Base-by-base conservation (phyloP, 1,140 invertebrate genomes). In the Oryzaephilus surinamensis region DNA sequence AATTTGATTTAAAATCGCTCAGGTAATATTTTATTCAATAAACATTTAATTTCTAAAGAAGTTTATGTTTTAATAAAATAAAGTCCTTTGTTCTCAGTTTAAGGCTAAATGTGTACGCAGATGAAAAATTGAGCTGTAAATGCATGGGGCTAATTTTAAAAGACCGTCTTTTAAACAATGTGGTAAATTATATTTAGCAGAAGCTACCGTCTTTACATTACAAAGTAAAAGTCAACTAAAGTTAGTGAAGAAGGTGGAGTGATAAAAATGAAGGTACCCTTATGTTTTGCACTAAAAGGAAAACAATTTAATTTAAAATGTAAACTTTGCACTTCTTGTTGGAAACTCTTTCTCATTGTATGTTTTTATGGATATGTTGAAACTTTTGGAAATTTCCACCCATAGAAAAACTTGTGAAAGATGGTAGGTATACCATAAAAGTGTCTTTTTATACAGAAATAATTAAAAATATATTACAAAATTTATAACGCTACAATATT, bases 281-380 rank as follows among this genome's bases (percentile, higher is more conserved):
- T 14, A 31, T 31, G 30, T 11, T 17, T 31, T 31, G 11, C 11
- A 11, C 30, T 31, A n/a, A 15, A 31, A 17, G 30, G 30, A 31
- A 31, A n/a, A n/a, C 30, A 15, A 31, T 31, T 31, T 31, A 31
- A 31, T 31, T 31, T 31, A 31, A 17, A 31, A 31, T 31, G 30
- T 13, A 31, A 31, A 31, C 30, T 31, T 31, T 31, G 14, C 30
- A 31, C 30, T 31, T 31, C 19, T 31, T 31, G 11, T 17, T 17
- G n/a, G n/a, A n/a, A n/a, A n/a, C n/a, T n/a, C n/a, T n/a, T 31
- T 31, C 19, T 17, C 30, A 17, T 31, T 31, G 30, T 31, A 17
- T 31, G n/a, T n/a, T 17, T 14, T 31, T 31, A 14, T 17, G 30
- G 30, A 31, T 31, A 17, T 17, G 19, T 31, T 31, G 19, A 31